Conservation (phyloP, 2,797 vertebrate genomes). For the Tragopan temminckii region DNA sequence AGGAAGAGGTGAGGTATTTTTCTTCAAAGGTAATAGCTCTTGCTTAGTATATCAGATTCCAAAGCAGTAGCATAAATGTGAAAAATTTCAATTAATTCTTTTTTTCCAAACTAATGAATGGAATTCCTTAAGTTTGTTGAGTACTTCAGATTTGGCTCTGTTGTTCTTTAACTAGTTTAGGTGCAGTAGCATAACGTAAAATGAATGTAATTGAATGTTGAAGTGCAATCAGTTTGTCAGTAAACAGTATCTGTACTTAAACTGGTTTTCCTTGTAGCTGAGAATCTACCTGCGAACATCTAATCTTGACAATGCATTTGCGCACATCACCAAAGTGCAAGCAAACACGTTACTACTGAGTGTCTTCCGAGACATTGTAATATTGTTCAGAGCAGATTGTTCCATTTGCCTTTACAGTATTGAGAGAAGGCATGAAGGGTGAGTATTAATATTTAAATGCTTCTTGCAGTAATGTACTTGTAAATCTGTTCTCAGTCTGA, state of each 20-base stretch:
- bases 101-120: not conserved
- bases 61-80: not conserved
- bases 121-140: not conserved
- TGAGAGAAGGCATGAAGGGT: conserved; percentile 91
- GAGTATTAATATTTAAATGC: conserved; percentile 33
- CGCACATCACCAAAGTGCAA: conserved; percentile 93
- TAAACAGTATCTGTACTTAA: not conserved
- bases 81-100: not conserved
- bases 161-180: not conserved
- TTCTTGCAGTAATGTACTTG: not conserved
- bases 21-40: not conserved
- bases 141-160: not conserved
- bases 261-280: conserved; percentile 80
- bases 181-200: not conserved
- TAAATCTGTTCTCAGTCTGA: not conserved
- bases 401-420: conserved; percentile 98
- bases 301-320: conserved; percentile 97
- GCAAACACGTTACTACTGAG: conserved; percentile 93
- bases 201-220: not conserved
- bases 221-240: not conserved
- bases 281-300: conserved; percentile 93
- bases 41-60: not conserved
- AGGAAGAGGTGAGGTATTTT: conserved; percentile 90
- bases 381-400: conserved; percentile 95
- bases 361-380: conserved; percentile 94